Conservation (phyloP, 2,888 invertebrate species). For the Tenthredo distinguenda region DNA sequence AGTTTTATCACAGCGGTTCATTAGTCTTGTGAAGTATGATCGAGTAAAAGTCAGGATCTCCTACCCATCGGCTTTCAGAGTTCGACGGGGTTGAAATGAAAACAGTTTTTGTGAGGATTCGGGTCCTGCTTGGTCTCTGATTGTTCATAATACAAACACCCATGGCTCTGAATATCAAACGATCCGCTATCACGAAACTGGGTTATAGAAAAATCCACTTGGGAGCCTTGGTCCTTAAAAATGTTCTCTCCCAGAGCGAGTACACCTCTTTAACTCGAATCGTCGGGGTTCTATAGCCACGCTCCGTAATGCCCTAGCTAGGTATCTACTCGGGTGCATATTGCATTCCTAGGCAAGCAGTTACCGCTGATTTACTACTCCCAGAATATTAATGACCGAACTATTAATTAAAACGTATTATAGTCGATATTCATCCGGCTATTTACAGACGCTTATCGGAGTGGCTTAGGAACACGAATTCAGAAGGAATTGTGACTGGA, state of each 20-base stretch:
- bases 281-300: neutral
- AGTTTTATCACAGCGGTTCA: neutral
- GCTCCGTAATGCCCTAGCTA: neutral
- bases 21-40: neutral
- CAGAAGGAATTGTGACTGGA: neutral
- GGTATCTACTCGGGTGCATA: slow-evolving; percentile 15
- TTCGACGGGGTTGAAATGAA: neutral
- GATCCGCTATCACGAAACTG: neutral
- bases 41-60: neutral
- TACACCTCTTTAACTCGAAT: neutral
- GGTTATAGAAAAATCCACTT: neutral
- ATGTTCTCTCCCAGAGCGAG: neutral
- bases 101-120: neutral
- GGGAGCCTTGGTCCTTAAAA: neutral
- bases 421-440: neutral
- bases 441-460: neutral
- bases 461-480: neutral
- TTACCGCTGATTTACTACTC: slow-evolving; percentile 13
- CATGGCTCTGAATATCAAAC: neutral
- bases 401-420: slow-evolving; percentile 1
- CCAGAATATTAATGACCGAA: neutral
- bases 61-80: neutral
- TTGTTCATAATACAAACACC: neutral
- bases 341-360: slow-evolving; percentile 32
- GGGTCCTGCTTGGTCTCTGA: neutral